Percentiles rank a stretch among this genome's conserved stretches.
phyloP scores from a whole-genome alignment of 2,888 invertebrate genomes.

The Orchestes rusci region DNA sequence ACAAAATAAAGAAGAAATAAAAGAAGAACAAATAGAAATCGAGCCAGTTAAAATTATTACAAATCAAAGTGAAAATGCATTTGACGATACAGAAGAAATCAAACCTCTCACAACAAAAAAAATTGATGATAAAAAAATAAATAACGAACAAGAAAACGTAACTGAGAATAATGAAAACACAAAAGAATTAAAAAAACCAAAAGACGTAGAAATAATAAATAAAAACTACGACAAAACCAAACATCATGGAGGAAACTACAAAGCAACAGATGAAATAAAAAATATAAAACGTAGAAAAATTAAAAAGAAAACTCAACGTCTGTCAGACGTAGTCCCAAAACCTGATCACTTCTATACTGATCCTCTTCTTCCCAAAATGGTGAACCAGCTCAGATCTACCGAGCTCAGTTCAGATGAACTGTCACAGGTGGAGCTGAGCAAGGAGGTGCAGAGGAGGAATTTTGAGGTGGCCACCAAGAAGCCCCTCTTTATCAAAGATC shows the following conservation, averaged over 20 bases:
- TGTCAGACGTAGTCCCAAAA: slow-evolving; percentile 26
- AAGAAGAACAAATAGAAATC: too few relatives aligned
- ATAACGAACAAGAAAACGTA: too few relatives aligned
- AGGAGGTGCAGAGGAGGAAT: slow-evolving; percentile 4
- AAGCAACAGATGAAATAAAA: slow-evolving; percentile 8
- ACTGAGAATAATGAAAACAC: background rate
- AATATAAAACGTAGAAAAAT: background rate
- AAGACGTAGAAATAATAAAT: slow-evolving; percentile 1
- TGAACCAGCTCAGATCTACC: slow-evolving; percentile 31
- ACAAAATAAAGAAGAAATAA: background rate
- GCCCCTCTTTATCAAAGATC: slow-evolving; percentile 38
- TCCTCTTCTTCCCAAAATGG: slow-evolving; percentile 32
- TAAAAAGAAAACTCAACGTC: background rate
- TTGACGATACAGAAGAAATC: too few relatives aligned
- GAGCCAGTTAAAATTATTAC: too few relatives aligned
- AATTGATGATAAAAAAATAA: background rate
- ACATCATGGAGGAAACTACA: slow-evolving; percentile 21
- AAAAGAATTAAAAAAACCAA: too few relatives aligned
- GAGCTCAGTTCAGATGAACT: slow-evolving; percentile 12
- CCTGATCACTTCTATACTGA: slow-evolving; percentile 36
- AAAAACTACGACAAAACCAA: slow-evolving; percentile 25
- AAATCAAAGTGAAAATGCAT: too few relatives aligned
- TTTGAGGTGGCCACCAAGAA: slow-evolving; percentile 17
- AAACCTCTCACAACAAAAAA: too few relatives aligned
- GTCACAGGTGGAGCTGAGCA: slow-evolving; percentile 18